Base-by-base conservation (phyloP, 2,113 vertebrate genomes). In the Alexandromys fortis region DNA sequence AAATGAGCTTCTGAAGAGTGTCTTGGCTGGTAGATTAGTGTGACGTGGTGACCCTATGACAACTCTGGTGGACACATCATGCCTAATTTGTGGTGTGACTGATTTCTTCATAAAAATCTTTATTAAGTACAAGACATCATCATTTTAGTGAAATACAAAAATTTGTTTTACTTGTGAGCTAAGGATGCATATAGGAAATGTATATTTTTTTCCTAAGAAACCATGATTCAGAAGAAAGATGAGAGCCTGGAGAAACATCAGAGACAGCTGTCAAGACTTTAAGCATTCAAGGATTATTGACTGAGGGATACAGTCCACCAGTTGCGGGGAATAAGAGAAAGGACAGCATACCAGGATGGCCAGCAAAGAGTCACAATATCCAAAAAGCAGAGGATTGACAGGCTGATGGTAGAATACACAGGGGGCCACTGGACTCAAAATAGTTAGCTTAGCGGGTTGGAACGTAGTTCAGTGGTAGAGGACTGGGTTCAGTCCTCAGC, bases 91-190 rank as follows among this genome's bases (percentile, higher is more conserved):
- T 45, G 70, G 42, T 49, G 8, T 83, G 75, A 14, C 19, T 94
- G 24, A 42, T 88, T 63, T 70, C 47, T 38, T 88, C 85, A 68
- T 90, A 70, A 55, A 97, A 95, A 83, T 70, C 26, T 22, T 30
- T 58, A 67, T 82, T n/a, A 82, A 83, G 38, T 55, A 12, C 61
- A 89, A 94, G 42, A 68, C 4, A 16, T 35, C 4, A 16, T 35
- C 33, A 95, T 92, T 83, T 89, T 65, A 92, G 16, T 38, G 26
- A 89, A 78, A 89, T 42, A 6, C 35, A 21, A 90, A 93, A 86
- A 83, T 21, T 42, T 47, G 22, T 89, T 91, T 93, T 55, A 91
- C 30, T 68, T 87, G 67, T 16, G 61, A 12, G 63, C 24, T 90
- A 47, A 95, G 38, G 42, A 63, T 86, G n/a, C 45, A 73, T 38